phyloP scores from a whole-genome alignment of 1,140 invertebrate species.

The Cydia splendana region DNA sequence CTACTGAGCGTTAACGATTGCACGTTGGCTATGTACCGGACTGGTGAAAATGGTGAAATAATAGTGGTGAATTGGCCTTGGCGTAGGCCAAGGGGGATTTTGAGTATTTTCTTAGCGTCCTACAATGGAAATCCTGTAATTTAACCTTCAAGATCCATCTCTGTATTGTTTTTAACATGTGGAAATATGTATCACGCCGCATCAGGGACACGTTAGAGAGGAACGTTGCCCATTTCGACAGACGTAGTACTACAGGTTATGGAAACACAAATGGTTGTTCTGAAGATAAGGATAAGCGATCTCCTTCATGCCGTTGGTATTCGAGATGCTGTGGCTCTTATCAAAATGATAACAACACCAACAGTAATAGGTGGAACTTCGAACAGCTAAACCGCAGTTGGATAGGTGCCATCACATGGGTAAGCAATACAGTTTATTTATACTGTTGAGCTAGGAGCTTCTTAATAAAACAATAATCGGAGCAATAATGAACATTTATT shows the following conservation, averaged over 20 bases:
- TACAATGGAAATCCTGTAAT: slow-evolving; percentile 26
- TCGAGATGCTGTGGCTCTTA: slow-evolving; percentile 59
- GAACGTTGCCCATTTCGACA: slow-evolving; percentile 72
- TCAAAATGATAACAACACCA: slow-evolving; percentile 56
- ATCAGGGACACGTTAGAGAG: slow-evolving; percentile 71
- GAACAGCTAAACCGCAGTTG: slow-evolving; percentile 70
- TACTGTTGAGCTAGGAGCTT: neutral
- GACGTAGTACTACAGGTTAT: slow-evolving; percentile 64
- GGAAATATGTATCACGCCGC: slow-evolving; percentile 75
- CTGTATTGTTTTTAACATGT: slow-evolving; percentile 57
- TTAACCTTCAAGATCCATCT: neutral
- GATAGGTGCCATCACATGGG: slow-evolving; percentile 78
- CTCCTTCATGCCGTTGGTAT: slow-evolving; percentile 57
- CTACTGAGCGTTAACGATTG: too few species aligned
- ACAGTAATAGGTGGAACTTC: slow-evolving; percentile 68
- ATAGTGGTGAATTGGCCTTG: neutral
- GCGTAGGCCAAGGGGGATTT: slow-evolving; percentile 32
- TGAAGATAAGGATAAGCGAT: slow-evolving; percentile 59
- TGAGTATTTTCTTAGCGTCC: slow-evolving; percentile 29
- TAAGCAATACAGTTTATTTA: slow-evolving; percentile 47
- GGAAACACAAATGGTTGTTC: slow-evolving; percentile 53
- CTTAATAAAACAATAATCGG: too few species aligned
- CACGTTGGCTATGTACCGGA: too few species aligned
- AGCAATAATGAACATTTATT: too few species aligned
- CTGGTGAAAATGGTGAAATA: too few species aligned